Base-by-base conservation (phyloP, 1,140 invertebrate genomes). In the Drosophila lowei region DNA sequence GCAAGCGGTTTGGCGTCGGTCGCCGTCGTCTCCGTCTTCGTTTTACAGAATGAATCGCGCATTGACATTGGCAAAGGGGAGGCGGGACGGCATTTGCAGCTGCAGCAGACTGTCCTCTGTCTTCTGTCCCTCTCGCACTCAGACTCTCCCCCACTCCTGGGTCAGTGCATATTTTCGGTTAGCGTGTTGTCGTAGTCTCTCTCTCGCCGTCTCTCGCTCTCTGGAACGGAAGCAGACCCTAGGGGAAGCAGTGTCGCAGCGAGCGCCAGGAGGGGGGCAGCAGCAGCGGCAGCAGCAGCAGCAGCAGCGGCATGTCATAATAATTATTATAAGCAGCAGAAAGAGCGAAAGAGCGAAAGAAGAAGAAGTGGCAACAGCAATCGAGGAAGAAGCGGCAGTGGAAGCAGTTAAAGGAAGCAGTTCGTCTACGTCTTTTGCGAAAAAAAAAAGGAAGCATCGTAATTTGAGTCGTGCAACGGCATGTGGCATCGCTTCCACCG, bases 401-500 rank as follows among this genome's bases (percentile, higher is more conserved):
- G 13, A 44, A 42, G 50, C 11, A 49, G 62, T 58, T 16, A 56
- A 43, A 48, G 57, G 30, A 55, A 38, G 30, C 11, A 46, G 16
- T 38, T 13, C 34, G 34, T 38, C 34, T 38, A 38, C 34, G 11
- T 38, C 34, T 38, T 38, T 38, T 38, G 34, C 34, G 9, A 42
- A 34, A 48, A 16, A 48, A 16, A 52, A 64, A 60, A 73, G 65
- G 75, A 68, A 30, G 38, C 25, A 74, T 64, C 83, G 83, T 72
- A 86, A 86, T 72, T 76, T 78, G 83, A 86, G 83, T 76, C 61
- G 61, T 65, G 67, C 60, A 41, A 54, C 83, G 75, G 83, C 83
- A 86, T 86, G 83, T 88, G 83, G 78, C 81, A 48, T 11, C 34
- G 11, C 11, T 38, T 38, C 34, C 34, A n/a, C n/a, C n/a, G n/a